Percentiles rank a stretch among this genome's conserved stretches.
Conservation (phyloP, 2,797 vertebrate species). For the Melanotaenia maccullochi region DNA sequence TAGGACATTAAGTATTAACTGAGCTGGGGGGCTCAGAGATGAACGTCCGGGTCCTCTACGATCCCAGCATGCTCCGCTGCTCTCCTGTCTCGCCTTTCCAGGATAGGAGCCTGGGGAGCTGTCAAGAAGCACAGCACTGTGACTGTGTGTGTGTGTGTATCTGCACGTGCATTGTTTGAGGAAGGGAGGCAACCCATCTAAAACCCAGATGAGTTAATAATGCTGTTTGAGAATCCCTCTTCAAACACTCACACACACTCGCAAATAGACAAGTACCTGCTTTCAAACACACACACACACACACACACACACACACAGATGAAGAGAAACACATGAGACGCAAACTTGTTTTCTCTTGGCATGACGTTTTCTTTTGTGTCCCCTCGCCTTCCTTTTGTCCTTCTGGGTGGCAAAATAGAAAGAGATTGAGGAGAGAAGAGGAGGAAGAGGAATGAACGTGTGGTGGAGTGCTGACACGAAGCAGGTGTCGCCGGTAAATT, state of each 20-base stretch:
- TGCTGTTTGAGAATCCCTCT: slow-evolving; percentile 73
- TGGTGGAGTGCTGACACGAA: slow-evolving; percentile 51
- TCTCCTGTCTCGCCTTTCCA: slow-evolving; percentile 78
- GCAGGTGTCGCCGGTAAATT: slow-evolving; percentile 66
- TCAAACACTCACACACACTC: slow-evolving; percentile 54
- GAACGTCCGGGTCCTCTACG: slow-evolving; percentile 74
- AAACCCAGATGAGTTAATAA: slow-evolving; percentile 80
- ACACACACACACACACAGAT: slow-evolving; percentile 1
- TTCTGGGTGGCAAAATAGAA: slow-evolving; percentile 19
- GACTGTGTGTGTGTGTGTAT: slow-evolving; percentile 24
- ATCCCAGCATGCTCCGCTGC: slow-evolving; percentile 76
- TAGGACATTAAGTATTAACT: slow-evolving; percentile 81
- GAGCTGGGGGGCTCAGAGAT: slow-evolving; percentile 72
- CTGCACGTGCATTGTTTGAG: slow-evolving; percentile 24
- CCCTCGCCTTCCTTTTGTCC: slow-evolving; percentile 56
- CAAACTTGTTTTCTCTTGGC: slow-evolving; percentile 27
- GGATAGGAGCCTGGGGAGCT: slow-evolving; percentile 81
- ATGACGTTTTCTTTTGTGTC: slow-evolving; percentile 63
- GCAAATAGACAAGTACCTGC: slow-evolving; percentile 37
- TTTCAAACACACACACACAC: slow-evolving; percentile 7
- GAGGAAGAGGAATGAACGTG: slow-evolving; percentile 32
- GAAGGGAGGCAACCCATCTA: slow-evolving; percentile 60
- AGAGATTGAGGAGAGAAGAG: slow-evolving; percentile 36
- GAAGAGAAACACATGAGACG: slow-evolving; percentile 20
- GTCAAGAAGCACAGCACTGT: slow-evolving; percentile 67